These are phyloP conservation scores for Etheostoma cragini DNA, from an alignment of 2,113 vertebrate species.

Conservation along the genomic window DNA sequence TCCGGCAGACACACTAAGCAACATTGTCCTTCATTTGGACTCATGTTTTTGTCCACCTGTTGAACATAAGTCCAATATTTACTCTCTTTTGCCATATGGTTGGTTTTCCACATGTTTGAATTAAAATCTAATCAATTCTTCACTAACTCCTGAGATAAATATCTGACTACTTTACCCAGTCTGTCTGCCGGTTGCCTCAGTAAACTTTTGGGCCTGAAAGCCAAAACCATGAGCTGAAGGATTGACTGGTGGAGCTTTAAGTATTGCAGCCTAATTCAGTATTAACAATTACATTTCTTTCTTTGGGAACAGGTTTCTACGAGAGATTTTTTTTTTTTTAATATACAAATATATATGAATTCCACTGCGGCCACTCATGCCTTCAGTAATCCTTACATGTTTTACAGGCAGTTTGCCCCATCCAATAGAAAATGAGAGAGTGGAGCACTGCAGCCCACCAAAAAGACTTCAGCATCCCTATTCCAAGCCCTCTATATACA, in stretches of 20 bases:
- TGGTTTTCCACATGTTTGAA: no score
- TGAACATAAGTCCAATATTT: no score
- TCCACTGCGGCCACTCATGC: not conserved
- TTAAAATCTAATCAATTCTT: no score
- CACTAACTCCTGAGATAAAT: not conserved
- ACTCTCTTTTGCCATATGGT: not conserved
- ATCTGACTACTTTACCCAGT: not conserved
- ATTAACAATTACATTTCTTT: no score
- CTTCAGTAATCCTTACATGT: not conserved
- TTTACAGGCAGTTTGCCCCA: not conserved
- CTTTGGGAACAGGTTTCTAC: no score
- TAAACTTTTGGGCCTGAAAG: no score
- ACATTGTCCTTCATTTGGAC: not conserved
- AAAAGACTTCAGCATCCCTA: not conserved
- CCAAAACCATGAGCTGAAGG: no score
- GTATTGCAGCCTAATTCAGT: no score
- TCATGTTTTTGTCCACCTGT: not conserved
- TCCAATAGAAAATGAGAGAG: not conserved
- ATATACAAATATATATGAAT: not conserved
- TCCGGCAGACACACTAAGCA: not conserved
- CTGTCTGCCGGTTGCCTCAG: no score
- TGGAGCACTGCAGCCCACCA: not conserved
- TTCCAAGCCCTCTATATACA: not conserved
- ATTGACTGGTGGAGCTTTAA: no score
- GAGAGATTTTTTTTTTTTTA: no score